These are phyloP conservation scores for Cyprinodon variegatus DNA, from an alignment of 2,113 vertebrate species.

Conservation along the genomic window DNA sequence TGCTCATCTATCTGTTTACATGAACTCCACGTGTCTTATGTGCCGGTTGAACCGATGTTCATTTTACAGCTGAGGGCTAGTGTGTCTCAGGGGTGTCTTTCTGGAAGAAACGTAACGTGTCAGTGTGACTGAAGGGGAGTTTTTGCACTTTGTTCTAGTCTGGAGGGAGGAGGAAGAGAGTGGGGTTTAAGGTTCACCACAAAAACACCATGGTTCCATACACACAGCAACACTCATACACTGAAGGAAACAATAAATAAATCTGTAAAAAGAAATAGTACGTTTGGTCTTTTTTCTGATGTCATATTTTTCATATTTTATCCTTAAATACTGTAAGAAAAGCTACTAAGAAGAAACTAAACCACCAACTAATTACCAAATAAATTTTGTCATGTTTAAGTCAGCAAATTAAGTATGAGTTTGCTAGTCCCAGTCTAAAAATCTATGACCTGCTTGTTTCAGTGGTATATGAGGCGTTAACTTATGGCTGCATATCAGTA, in stretches of 20 bases:
- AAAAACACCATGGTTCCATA: conserved; percentile 45
- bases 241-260: conserved; percentile 44
- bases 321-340: not conserved
- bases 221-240: conserved; percentile 26
- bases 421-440: not conserved
- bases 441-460: not conserved
- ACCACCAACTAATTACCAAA: too few relatives aligned
- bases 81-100: conserved; percentile 6
- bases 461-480: too few relatives aligned
- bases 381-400: too few relatives aligned
- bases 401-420: too few relatives aligned
- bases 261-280: conserved; percentile 34
- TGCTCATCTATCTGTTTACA: conserved; percentile 31
- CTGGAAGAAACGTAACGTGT: not conserved
- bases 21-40: conserved; percentile 49
- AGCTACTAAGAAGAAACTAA: too few relatives aligned
- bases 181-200: conserved; percentile 43
- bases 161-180: conserved; percentile 5
- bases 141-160: conserved; percentile 42
- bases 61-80: conserved; percentile 5
- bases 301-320: not conserved
- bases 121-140: conserved; percentile 1
- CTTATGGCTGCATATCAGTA: too few relatives aligned
- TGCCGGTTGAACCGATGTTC: conserved; percentile 14
- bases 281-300: not conserved